Percentiles rank a stretch among this genome's conserved stretches.
Evolutionary conservation across 1,140 invertebrate species (phyloP).

Genomic region (Drosophila serrata): DNA sequence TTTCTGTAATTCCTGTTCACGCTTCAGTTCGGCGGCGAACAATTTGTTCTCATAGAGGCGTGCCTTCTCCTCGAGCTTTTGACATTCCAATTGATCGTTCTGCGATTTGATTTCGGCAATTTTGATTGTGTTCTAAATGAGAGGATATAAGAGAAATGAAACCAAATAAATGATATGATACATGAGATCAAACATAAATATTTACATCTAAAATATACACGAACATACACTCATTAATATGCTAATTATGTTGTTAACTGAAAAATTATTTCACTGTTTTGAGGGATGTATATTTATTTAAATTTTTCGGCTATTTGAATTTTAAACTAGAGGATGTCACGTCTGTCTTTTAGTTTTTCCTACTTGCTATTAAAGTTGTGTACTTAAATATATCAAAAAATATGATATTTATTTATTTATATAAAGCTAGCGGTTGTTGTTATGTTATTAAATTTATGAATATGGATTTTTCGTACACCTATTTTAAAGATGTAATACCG

Average conservation of each 20-base stretch:
- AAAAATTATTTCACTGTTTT: neutral
- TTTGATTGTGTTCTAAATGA: slow-evolving; percentile 88
- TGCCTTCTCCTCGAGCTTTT: slow-evolving; percentile 88
- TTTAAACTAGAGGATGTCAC: neutral
- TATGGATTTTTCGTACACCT: no score
- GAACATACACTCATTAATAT: no score
- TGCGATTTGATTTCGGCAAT: slow-evolving; percentile 90
- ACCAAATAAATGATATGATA: slow-evolving; percentile 45
- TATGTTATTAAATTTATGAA: no score
- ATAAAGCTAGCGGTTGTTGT: no score
- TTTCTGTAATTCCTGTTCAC: slow-evolving; percentile 92
- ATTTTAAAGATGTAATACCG: neutral
- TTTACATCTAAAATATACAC: slow-evolving; percentile 6
- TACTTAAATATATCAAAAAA: neutral
- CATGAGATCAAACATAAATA: slow-evolving; percentile 30
- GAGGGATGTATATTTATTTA: neutral
- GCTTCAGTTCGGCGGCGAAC: slow-evolving; percentile 90
- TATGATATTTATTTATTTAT: no score
- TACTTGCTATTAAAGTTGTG: neutral
- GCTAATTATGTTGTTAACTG: neutral
- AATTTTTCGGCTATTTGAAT: neutral
- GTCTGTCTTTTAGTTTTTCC: neutral
- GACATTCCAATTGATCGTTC: slow-evolving; percentile 87
- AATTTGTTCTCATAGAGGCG: slow-evolving; percentile 91
- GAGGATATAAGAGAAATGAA: slow-evolving; percentile 64